phyloP scores from a whole-genome alignment of 1,140 invertebrate genomes.

The Chelonus insularis region DNA sequence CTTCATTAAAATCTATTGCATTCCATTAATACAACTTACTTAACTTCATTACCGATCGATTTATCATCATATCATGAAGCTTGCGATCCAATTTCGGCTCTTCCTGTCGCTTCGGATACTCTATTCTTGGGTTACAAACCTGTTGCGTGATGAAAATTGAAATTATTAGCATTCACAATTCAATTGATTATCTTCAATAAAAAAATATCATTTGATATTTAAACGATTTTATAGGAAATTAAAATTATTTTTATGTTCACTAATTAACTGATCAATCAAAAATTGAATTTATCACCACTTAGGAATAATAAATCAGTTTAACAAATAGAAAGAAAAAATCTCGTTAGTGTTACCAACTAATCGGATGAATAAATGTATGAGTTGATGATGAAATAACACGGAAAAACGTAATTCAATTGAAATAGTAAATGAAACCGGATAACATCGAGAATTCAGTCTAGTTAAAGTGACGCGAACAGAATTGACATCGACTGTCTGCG shows the following conservation, averaged over 20 bases:
- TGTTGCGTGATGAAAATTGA: slow-evolving; percentile 32
- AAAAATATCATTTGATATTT: too few species aligned
- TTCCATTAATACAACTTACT: not conserved
- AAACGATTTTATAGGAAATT: too few species aligned
- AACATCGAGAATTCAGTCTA: slow-evolving; percentile 13
- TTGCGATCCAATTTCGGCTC: not conserved
- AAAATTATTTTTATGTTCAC: too few species aligned
- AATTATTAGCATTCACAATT: not conserved
- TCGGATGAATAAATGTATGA: not conserved
- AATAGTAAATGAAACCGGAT: not conserved
- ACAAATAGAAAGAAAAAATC: too few species aligned
- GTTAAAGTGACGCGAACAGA: slow-evolving; percentile 25
- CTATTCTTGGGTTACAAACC: slow-evolving; percentile 31
- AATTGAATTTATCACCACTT: too few species aligned
- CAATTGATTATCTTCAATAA: too few species aligned
- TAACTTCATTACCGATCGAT: not conserved
- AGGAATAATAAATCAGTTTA: too few species aligned
- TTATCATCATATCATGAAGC: not conserved
- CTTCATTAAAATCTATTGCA: too few species aligned
- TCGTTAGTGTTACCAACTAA: too few species aligned
- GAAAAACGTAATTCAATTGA: too few species aligned
- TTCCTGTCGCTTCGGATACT: slow-evolving; percentile 2
- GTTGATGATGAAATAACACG: not conserved
- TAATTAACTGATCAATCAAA: too few species aligned
- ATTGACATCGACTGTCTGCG: slow-evolving; percentile 41